Base-by-base conservation (phyloP, 2,888 invertebrate genomes). In the Ametastegia equiseti region DNA sequence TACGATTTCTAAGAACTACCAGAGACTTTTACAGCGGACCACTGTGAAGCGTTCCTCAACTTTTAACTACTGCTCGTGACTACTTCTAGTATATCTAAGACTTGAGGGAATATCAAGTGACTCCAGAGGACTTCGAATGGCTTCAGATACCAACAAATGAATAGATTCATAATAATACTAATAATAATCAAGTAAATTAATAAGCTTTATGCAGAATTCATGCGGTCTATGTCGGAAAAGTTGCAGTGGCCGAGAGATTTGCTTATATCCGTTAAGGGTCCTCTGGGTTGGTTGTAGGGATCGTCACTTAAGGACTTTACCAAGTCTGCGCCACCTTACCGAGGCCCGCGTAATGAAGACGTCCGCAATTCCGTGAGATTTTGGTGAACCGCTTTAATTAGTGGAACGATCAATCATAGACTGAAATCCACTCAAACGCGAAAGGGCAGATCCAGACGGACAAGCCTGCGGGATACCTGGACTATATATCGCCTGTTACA, bases 331-430 rank as follows among this genome's bases (percentile, higher is more conserved):
- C 42, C 67, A 67, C 39, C 36, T 71, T 30, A 47, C 30, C 13
- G 30, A 71, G 47, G 15, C 45, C 30, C 23, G n/a, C n/a, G 54
- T 57, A 75, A 75, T 75, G 54, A 75, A 75, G 75, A 71, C 45
- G 30, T 30, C 30, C 47, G 39, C 50, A 50, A 54, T 75, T 54
- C 36, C 33, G 54, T 30, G 75, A 45, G 54, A 75, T 75, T 75
- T 75, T 57, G 54, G 57, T 33, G 19, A 75, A 75, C 50, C 54
- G 54, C 54, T 36, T 75, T 75, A 75, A 75, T 75, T 75, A 54
- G 36, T 33, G 36, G 15, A 39, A 33, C 30, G 50, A 75, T 75
- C 75, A 45, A 54, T 75, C 75, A 75, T 75, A 42, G 47, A 54
- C 75, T n/a, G n/a, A 39, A 75, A 75, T 23, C 30, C 47, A 47